Evolutionary conservation across 2,797 vertebrate species (phyloP), one percentile per base, ranked within the genome.

Genomic region (Glyptemys insculpta): DNA sequence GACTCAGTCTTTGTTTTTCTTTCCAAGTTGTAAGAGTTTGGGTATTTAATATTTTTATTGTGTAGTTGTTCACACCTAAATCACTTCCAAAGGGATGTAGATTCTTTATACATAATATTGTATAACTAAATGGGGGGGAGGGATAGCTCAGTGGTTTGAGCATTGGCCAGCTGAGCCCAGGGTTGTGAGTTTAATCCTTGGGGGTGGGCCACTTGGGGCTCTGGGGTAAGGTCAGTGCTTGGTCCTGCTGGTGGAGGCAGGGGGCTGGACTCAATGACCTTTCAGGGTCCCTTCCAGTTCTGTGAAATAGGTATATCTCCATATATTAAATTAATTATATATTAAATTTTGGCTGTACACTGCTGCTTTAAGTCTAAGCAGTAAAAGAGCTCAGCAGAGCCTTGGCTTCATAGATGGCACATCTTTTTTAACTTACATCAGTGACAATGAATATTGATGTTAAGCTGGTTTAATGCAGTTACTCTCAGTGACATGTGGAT

Each of bases 391-490:
- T 94, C 79, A 95, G 62, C 59, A 88, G 44, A 81, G 62, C 41
- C 2, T 57, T 81, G 15, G 14, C 88, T 94, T 88, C 92, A 19
- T 47, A 88, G 90, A 72, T 72, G 76, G 87, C 52, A 37, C 4
- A 0, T 81, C 91, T 82, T 79, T 82, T 88, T 68, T 49, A 2
- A 74, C 72, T 49, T 88, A 12, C 56, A 59, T 49, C 80, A 34
- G 11, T 62, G 9, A 79, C 59, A 87, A 80, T 29, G 14, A 47
- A 3, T 85, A 11, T 93, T 86, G 87, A 47, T 68, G 14, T 29
- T 81, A 62, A 56, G 23, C 25, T 93, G 56, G 3, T 91, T 96
- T 94, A 89, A 86, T 87, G 29, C 85, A 47, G 14, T 87, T 90
- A 25, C 72, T 83, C 56, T 29, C 62, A 91, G 59, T 52, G 82